Evolutionary conservation across 1,140 invertebrate genomes (phyloP).

Genomic region (Diorhabda carinulata): DNA sequence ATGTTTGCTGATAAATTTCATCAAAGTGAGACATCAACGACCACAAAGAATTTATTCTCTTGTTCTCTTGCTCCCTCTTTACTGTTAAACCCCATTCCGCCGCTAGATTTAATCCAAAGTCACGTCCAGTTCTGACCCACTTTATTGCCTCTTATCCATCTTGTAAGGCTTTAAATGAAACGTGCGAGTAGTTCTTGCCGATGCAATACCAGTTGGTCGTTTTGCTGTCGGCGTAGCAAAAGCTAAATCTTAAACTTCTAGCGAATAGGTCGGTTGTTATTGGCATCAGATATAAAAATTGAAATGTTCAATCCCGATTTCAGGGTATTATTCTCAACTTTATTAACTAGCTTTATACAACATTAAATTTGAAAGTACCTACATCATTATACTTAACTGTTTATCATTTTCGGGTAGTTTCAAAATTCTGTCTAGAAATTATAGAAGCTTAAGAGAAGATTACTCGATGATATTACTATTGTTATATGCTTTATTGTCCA

Average conservation of each 20-base stretch:
- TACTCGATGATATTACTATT: no score
- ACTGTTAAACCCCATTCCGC: not conserved
- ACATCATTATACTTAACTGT: no score
- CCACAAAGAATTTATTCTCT: not conserved
- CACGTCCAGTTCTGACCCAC: slow-evolving; percentile 1
- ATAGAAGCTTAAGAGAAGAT: no score
- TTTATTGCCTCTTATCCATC: slow-evolving; percentile 2
- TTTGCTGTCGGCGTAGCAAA: not conserved
- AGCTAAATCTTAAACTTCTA: not conserved
- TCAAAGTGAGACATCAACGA: not conserved
- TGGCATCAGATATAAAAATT: no score
- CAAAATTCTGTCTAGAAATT: no score
- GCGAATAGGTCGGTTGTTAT: not conserved
- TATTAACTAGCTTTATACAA: no score
- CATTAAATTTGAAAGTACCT: no score
- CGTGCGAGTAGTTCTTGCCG: not conserved
- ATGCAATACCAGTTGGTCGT: not conserved
- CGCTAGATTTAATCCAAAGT: not conserved
- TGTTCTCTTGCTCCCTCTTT: not conserved
- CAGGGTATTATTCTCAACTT: no score
- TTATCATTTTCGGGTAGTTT: no score
- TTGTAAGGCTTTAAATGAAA: slow-evolving; percentile 2
- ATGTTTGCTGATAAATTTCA: no score
- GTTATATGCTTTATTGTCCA: no score
- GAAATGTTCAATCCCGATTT: no score